phyloP scores from a whole-genome alignment of 2,797 vertebrate genomes.

The Simalia tracyae region DNA sequence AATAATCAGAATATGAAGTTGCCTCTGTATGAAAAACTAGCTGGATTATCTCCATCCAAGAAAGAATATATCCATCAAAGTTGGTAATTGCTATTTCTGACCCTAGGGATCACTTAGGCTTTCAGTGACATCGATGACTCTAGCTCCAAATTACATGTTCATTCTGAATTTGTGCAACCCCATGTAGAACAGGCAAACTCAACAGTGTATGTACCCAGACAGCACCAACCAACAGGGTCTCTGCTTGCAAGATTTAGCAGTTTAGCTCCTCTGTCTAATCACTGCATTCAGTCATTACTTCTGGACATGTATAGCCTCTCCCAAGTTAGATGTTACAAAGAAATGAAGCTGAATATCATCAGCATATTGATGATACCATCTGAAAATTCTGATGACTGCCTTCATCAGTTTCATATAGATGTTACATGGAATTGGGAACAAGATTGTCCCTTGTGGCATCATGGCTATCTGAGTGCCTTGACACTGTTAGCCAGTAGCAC shows the following conservation, averaged over 20 bases:
- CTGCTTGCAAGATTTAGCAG: not conserved
- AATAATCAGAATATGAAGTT: not conserved
- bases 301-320: not conserved
- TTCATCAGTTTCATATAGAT: not conserved
- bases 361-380: not conserved
- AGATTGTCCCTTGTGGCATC: not conserved
- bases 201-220: not conserved
- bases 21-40: not conserved
- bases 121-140: not conserved
- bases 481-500: not conserved
- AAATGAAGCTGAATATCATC: not conserved
- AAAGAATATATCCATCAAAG: not conserved
- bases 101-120: not conserved
- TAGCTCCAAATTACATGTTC: not conserved
- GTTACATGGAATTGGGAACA: not conserved
- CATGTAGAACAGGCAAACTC: not conserved
- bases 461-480: not conserved
- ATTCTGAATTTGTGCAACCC: not conserved
- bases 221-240: not conserved
- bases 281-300: not conserved
- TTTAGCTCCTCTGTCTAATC: not conserved
- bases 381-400: not conserved
- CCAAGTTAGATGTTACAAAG: not conserved
- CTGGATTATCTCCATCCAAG: not conserved
- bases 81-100: not conserved